These are phyloP conservation scores for Eucidaris tribuloides DNA, from an alignment of 35 echinoderm and acorn worm genomes.

Conservation along the genomic window DNA sequence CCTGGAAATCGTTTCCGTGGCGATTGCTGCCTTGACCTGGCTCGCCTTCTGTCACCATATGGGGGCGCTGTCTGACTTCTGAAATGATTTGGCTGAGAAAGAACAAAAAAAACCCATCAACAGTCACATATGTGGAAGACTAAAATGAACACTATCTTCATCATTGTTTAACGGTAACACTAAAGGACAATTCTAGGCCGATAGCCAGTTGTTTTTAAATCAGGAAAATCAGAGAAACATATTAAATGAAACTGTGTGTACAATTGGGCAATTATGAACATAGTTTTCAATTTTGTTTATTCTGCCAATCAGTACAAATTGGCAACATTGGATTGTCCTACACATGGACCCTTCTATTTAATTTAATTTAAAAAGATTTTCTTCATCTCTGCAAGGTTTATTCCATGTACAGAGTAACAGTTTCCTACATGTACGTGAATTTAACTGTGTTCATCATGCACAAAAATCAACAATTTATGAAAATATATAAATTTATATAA, in stretches of 20 bases:
- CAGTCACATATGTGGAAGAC: neutral
- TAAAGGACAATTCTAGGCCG: neutral
- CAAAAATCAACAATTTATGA: too few relatives aligned
- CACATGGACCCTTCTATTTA: too few relatives aligned
- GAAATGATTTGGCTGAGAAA: conserved; percentile 21
- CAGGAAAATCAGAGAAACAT: neutral
- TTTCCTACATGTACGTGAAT: too few relatives aligned
- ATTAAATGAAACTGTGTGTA: neutral
- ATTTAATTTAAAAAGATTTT: too few relatives aligned
- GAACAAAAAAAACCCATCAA: neutral
- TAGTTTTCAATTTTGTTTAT: neutral
- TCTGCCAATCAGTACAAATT: too few relatives aligned
- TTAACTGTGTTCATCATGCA: too few relatives aligned
- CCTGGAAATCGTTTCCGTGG: neutral
- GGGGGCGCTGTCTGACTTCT: neutral
- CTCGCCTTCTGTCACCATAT: too few relatives aligned
- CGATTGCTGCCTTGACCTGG: neutral
- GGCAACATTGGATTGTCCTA: too few relatives aligned
- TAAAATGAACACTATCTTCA: neutral
- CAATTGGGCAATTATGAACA: neutral
- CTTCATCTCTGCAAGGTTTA: too few relatives aligned
- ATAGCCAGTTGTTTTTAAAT: too few relatives aligned
- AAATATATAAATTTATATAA: too few relatives aligned
- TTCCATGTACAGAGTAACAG: too few relatives aligned
- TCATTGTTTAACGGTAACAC: neutral